A percentile compares a stretch with the other conserved stretches of the same genome.
Evolutionary conservation across 2,888 invertebrate species (phyloP).

Genomic region (Ornithoptera alexandrae): DNA sequence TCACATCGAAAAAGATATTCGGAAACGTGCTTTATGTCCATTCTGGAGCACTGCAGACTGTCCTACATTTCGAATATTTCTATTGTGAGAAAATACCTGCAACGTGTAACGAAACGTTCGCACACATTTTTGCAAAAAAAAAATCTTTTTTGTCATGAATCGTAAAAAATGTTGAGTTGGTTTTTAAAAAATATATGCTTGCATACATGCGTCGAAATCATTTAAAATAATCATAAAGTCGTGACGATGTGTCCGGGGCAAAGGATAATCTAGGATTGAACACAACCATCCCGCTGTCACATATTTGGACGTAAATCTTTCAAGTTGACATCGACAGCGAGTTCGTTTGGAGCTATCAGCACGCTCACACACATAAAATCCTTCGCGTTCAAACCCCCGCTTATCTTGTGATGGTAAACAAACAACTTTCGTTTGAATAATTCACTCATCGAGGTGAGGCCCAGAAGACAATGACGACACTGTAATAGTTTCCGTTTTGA

Average conservation of each 20-base stretch:
- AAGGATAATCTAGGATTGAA: constrained; percentile 72
- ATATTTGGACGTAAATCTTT: constrained; percentile 73
- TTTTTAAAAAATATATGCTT: neutral
- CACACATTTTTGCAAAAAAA: constrained; percentile 16
- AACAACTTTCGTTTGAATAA: constrained; percentile 76
- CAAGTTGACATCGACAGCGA: constrained; percentile 61
- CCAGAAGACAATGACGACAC: constrained; percentile 70
- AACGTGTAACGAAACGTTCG: constrained; percentile 9
- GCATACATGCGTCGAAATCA: constrained; percentile 25
- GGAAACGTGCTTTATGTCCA: constrained; percentile 28
- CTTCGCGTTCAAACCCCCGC: constrained; percentile 58
- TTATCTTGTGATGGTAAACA: constrained; percentile 71
- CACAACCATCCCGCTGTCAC: constrained; percentile 63
- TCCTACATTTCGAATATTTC: constrained; percentile 25
- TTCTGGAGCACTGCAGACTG: constrained; percentile 19
- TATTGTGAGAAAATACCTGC: constrained; percentile 27
- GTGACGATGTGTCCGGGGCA: constrained; percentile 63
- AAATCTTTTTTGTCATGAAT: constrained; percentile 6
- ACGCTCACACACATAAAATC: constrained; percentile 53
- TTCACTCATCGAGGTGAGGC: constrained; percentile 70
- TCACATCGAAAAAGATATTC: constrained; percentile 26
- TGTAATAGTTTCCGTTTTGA: constrained; percentile 79
- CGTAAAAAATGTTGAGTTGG: constrained; percentile 1
- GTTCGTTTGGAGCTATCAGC: constrained; percentile 48
- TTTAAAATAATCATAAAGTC: constrained; percentile 60